Conservation (phyloP, 2,888 invertebrate species). For the Globia sparganii region DNA sequence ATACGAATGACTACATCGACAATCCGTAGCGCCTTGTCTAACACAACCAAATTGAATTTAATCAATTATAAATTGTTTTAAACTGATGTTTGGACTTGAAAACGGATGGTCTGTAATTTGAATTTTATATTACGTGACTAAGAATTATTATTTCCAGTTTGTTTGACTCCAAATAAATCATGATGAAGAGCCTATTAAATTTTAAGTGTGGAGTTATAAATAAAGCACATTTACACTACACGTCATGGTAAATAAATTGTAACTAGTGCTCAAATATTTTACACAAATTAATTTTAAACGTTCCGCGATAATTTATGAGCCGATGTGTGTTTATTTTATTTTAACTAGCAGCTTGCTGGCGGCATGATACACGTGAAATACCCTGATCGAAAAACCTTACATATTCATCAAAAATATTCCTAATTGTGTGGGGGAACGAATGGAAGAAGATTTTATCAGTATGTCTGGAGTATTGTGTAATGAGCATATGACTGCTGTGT, state of each 20-base stretch:
- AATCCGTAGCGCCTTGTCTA: constrained; percentile 53
- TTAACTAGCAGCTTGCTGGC: constrained; percentile 17
- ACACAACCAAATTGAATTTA: constrained; percentile 60
- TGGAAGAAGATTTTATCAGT: neutral
- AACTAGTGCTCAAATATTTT: constrained; percentile 49
- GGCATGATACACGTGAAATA: neutral
- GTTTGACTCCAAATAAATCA: constrained; percentile 42
- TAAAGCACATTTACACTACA: constrained; percentile 44
- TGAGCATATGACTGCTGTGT: neutral
- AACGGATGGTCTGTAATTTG: neutral
- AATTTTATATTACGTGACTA: constrained; percentile 3
- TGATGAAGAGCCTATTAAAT: constrained; percentile 27
- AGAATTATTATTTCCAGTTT: constrained; percentile 9
- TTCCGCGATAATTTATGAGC: constrained; percentile 52
- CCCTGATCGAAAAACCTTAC: neutral
- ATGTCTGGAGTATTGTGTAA: neutral
- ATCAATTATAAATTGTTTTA: constrained; percentile 61
- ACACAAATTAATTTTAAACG: constrained; percentile 60
- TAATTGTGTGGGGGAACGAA: neutral
- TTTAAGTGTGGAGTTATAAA: constrained; percentile 43
- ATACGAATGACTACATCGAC: constrained; percentile 69
- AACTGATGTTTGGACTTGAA: constrained; percentile 31
- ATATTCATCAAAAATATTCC: constrained; percentile 8
- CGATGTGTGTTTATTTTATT: constrained; percentile 56
- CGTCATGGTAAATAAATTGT: constrained; percentile 50